Evolutionary conservation across 2,797 vertebrate species (phyloP).

Genomic region (Valencia hispanica): DNA sequence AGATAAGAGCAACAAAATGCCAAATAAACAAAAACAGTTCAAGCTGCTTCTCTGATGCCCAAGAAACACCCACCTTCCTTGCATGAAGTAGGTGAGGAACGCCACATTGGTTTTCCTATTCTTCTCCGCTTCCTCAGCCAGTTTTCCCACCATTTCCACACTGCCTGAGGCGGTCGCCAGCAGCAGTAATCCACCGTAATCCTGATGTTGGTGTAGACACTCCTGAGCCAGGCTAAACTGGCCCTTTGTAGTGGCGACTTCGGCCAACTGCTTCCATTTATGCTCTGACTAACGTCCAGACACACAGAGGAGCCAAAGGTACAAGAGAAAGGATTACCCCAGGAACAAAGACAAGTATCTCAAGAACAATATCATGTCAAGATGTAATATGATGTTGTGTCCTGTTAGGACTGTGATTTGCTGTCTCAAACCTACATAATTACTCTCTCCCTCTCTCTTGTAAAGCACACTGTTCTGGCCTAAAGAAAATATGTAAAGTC

Average conservation of each 20-base stretch:
- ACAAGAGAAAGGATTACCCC: constrained; percentile 19
- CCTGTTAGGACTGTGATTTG: not conserved
- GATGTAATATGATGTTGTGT: not conserved
- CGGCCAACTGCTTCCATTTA: constrained; percentile 99
- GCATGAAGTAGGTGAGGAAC: constrained; percentile 85
- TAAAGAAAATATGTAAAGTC: not conserved
- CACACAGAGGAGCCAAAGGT: constrained; percentile 16
- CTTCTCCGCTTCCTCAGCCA: constrained; percentile 86
- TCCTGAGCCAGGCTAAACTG: constrained; percentile 95
- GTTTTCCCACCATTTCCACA: constrained; percentile 88
- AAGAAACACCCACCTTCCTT: constrained; percentile 60
- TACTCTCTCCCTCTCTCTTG: not conserved
- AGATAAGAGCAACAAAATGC: not conserved
- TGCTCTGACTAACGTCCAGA: constrained; percentile 88
- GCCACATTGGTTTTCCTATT: constrained; percentile 78
- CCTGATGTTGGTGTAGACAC: constrained; percentile 94
- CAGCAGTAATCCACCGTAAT: constrained; percentile 93
- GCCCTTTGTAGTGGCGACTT: constrained; percentile 94
- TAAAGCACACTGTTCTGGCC: not conserved
- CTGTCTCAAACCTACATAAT: not conserved
- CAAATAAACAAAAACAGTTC: not conserved
- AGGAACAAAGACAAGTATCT: constrained; percentile 14
- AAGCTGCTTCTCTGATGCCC: not conserved
- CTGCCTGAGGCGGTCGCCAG: constrained; percentile 94
- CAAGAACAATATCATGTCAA: constrained; percentile 25